These are phyloP conservation scores for Propithecus perrieri DNA, from an alignment of 2,797 vertebrate genomes.

Conservation along the genomic window DNA sequence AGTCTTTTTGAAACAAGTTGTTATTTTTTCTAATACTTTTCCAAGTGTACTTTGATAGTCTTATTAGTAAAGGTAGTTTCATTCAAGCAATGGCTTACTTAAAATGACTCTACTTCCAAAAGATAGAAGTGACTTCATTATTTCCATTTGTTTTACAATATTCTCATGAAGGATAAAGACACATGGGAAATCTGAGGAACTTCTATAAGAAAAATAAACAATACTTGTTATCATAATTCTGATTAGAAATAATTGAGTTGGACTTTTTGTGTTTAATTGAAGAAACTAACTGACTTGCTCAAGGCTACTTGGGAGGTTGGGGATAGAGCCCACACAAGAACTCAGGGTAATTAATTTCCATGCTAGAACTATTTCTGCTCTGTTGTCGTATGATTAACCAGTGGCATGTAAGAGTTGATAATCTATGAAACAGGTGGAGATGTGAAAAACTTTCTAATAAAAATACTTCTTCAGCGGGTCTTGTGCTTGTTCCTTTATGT, in stretches of 20 bases:
- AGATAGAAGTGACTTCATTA: not conserved
- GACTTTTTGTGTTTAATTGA: not conserved
- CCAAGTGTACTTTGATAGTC: not conserved
- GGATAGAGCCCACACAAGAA: not conserved
- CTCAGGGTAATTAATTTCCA: not conserved
- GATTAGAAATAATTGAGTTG: not conserved
- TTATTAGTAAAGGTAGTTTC: not conserved
- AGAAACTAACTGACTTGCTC: not conserved
- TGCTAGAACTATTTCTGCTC: not conserved
- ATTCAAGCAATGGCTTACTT: not conserved
- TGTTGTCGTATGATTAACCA: not conserved
- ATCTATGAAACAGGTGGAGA: not conserved
- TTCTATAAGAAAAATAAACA: not conserved
- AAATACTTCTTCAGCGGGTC: not conserved
- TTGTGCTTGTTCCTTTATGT: not conserved
- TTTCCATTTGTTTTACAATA: not conserved
- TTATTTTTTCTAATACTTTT: not conserved
- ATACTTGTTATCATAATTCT: not conserved
- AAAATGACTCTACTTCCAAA: not conserved
- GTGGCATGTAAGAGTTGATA: not conserved
- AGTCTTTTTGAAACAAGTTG: slow-evolving; percentile 35
- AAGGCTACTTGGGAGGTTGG: not conserved
- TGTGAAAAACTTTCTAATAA: not conserved
- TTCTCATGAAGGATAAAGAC: not conserved
- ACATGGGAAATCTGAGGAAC: not conserved